Conservation (phyloP, 2,797 vertebrate species). For the Gadopsis marmoratus region DNA sequence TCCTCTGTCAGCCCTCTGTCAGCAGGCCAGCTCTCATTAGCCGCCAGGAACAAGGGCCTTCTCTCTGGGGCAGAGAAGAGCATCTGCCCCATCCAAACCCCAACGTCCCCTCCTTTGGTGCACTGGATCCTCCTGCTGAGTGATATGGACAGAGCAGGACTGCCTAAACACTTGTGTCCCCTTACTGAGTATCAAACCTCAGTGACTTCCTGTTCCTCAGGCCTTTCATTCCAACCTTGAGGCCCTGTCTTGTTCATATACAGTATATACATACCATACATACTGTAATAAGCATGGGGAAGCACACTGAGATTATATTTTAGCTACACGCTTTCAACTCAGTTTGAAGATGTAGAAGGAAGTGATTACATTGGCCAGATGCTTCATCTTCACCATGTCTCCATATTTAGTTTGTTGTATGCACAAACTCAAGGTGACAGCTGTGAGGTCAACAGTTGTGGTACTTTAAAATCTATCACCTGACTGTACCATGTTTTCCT, state of each 20-base stretch:
- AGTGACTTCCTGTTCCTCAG: slow-evolving; percentile 19
- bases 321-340: neutral
- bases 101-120: slow-evolving; percentile 75
- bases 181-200: slow-evolving; percentile 33
- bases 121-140: slow-evolving; percentile 83
- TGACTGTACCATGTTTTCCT: neutral
- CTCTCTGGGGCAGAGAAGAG: slow-evolving; percentile 64
- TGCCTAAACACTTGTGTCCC: slow-evolving; percentile 35
- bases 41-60: slow-evolving; percentile 74
- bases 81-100: slow-evolving; percentile 50
- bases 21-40: slow-evolving; percentile 76
- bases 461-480: neutral
- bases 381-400: neutral
- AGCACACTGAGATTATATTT: neutral
- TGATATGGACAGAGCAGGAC: slow-evolving; percentile 66
- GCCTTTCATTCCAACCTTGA: slow-evolving; percentile 10
- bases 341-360: slow-evolving; percentile 4
- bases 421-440: neutral
- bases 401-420: neutral
- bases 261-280: neutral
- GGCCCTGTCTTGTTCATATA: neutral
- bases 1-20: slow-evolving; percentile 76
- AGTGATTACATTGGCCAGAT: neutral
- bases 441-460: neutral
- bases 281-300: neutral